Evolutionary conservation across 92 coral and sea anemone species (phyloP), one percentile per base, ranked within the genome.

Genomic region (Zoanthus sansibaricus): DNA sequence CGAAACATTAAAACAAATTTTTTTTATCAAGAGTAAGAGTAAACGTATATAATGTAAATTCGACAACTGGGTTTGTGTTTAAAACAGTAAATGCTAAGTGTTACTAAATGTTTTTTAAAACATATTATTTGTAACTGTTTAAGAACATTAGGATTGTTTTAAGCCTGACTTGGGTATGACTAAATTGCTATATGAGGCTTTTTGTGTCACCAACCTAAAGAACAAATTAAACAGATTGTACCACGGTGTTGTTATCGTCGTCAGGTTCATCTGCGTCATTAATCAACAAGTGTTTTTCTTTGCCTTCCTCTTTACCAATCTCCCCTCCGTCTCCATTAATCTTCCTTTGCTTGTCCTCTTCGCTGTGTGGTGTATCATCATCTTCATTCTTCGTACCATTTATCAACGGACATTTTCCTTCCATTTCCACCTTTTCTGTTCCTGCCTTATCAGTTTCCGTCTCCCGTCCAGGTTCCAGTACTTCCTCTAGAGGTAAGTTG

Each of bases 401-500:
- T 9, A 15, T 72, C 77, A 72, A 16, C 77, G 45, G n/a, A 30
- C 9, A 72, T 37, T 72, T 72, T 11, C 77, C 77, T 72, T 72
- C 77, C 44, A 21, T 44, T 30, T 21, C 55, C 2, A 37, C 42
- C 55, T 72, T 54, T 21, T 72, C 45, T 21, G 15, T 54, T 54
- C 55, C 83, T 6, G 56, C 69, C 12, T 77, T 54, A 7, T 61
- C 70, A 31, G 21, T 70, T 10, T 54, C 83, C 46, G 17, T 7
- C 14, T 58, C 83, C 45, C 15, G 0, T 30, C 33, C 70, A 0
- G 11, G 18, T 70, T 25, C 25, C 25, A 77, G 30, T 30, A 77
- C 83, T 61, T 77, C 83, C 71, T 32, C 71, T 37, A 77, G 70
- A 7, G 83, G 83, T 61, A 77, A 6, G 30, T 32, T 16, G 37